Evolutionary conservation across 1,140 invertebrate genomes (phyloP), one percentile per base, ranked within the genome.

Genomic region (Cherax destructor): DNA sequence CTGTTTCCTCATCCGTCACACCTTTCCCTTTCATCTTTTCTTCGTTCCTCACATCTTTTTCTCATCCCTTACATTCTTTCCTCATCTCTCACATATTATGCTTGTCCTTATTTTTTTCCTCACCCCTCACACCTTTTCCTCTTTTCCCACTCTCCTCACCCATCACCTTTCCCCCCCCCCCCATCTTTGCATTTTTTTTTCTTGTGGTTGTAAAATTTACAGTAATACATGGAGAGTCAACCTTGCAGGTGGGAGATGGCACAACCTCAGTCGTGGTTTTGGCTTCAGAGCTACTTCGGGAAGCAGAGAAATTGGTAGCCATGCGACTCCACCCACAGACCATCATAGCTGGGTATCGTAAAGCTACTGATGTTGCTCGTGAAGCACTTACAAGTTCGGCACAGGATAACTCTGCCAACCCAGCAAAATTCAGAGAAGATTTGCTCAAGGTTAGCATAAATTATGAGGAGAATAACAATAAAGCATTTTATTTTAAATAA

Each of bases 321-420:
- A 97, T 98, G 95, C 99, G 99, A 95, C 97, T 99, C 91, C 99
- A 99, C 95, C 99, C 99, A 65, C 99, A 99, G 96, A 99, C 97
- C 2, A 99, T 99, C 89, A 98, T 99, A 92, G 95, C 97, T 91
- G 99, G 99, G 16, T 99, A 98, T 98, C 96, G 99, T 79, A 96
- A 96, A 93, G 98, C 99, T 50, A 96, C 97, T 10, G 95, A 96
- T 84, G 97, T 97, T 84, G 99, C 99, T 1, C 95, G 97, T 79
- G 95, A 97, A 92, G 98, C 98, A 49, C 95, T 99, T 0, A 95
- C 96, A 89, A 95, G 96, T 72, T 95, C 97, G 84, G 96, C 99
- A 41, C 47, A 77, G 76, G 81, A 86, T 92, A 93, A 87, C 92
- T 97, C 97, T 65, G 95, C 95, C 21, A 96, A 99, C 95, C 95